Evolutionary conservation across 2,797 vertebrate species (phyloP).

Genomic region (Poliocrania exsul): DNA sequence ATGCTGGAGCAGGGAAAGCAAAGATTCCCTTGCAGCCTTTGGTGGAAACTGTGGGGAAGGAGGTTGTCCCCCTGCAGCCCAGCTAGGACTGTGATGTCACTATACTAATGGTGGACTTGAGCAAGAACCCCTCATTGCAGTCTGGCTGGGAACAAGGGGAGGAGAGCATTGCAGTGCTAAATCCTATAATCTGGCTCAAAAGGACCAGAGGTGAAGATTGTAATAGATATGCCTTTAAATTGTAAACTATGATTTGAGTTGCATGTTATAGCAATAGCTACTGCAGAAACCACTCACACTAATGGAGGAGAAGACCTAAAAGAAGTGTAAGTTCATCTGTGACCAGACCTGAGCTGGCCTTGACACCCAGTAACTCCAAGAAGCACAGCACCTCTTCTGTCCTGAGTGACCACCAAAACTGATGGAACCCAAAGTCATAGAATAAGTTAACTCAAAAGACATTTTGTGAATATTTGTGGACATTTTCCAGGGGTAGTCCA

Average conservation of each 20-base stretch:
- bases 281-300: neutral
- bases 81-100: accelerated
- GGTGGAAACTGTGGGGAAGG: neutral
- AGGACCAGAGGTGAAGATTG: neutral
- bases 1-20: neutral
- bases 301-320: neutral
- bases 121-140: neutral
- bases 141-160: neutral
- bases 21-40: neutral
- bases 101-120: neutral
- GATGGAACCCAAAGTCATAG: neutral
- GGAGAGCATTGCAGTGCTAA: neutral
- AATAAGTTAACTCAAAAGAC: neutral
- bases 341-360: neutral
- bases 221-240: neutral
- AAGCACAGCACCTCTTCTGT: neutral
- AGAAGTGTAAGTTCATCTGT: neutral
- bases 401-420: neutral
- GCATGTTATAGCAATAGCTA: neutral
- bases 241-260: neutral
- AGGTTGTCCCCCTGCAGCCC: neutral
- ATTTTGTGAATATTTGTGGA: neutral
- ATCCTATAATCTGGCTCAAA: neutral
- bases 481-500: neutral
- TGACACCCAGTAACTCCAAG: neutral